Percentiles rank a stretch among this genome's conserved stretches.
Evolutionary conservation across 2,797 vertebrate species (phyloP).

Genomic region (Muscicapa striata): DNA sequence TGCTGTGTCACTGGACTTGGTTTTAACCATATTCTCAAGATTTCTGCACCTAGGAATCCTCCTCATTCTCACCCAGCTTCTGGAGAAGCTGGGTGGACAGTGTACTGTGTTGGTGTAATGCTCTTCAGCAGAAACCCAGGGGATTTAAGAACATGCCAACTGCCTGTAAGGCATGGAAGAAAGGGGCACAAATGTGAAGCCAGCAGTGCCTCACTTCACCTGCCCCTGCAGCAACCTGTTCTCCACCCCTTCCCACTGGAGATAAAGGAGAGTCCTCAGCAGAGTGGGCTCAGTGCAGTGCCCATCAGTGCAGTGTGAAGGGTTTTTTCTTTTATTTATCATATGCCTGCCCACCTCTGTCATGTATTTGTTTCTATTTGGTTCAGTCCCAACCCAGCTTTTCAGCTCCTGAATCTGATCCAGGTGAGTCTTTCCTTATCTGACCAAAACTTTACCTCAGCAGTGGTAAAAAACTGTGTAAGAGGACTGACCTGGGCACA

Average conservation of each 20-base stretch:
- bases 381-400: background rate
- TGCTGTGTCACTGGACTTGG: accelerated
- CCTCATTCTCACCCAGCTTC: accelerated
- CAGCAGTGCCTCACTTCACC: background rate
- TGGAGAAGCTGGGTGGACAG: background rate
- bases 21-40: background rate
- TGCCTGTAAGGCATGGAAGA: background rate
- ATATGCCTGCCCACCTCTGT: background rate
- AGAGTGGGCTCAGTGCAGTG: background rate
- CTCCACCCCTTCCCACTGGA: background rate
- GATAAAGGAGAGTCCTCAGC: background rate
- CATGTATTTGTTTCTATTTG: background rate
- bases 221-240: background rate
- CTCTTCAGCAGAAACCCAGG: background rate
- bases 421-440: background rate
- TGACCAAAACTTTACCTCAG: background rate
- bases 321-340: background rate
- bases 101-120: accelerated
- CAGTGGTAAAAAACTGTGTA: background rate
- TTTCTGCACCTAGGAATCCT: background rate
- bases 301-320: accelerated
- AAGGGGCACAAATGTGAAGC: background rate
- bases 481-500: background rate
- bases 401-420: background rate
- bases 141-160: background rate